Percentiles rank a stretch among this genome's conserved stretches.
phyloP scores from a whole-genome alignment of 2,888 invertebrate genomes.

The Morpho helenor region DNA sequence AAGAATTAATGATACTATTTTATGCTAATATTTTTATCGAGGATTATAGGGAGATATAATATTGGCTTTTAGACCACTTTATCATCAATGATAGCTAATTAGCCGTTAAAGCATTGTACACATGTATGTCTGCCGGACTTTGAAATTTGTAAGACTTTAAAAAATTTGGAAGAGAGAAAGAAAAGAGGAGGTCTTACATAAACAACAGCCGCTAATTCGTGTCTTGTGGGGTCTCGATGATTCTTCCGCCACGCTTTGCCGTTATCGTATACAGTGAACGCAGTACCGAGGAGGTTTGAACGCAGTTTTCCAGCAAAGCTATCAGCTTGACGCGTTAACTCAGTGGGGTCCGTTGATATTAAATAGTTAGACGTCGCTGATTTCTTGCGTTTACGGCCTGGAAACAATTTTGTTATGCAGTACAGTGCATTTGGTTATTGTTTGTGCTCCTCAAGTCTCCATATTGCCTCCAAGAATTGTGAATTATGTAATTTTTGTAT shows the following conservation, averaged over 20 bases:
- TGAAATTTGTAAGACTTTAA: too few relatives aligned
- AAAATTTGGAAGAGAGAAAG: too few relatives aligned
- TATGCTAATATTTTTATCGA: too few relatives aligned
- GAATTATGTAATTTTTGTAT: too few relatives aligned
- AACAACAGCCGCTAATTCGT: constrained; percentile 95
- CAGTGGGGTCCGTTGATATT: constrained; percentile 98
- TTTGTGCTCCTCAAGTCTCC: too few relatives aligned
- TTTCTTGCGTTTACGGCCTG: constrained; percentile 97
- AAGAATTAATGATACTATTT: too few relatives aligned
- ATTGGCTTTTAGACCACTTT: too few relatives aligned
- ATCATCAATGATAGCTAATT: too few relatives aligned
- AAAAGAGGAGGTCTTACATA: constrained; percentile 85
- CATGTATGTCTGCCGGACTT: too few relatives aligned
- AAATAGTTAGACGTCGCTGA: constrained; percentile 99
- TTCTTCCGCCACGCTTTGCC: constrained; percentile 87
- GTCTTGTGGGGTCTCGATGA: constrained; percentile 81
- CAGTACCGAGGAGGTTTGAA: constrained; percentile 97
- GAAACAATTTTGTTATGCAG: constrained; percentile 5
- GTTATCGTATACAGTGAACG: constrained; percentile 97
- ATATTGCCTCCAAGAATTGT: too few relatives aligned
- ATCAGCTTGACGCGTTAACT: constrained; percentile 94
- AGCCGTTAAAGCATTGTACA: too few relatives aligned
- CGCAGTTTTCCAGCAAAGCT: constrained; percentile 97
- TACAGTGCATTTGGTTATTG: background rate
- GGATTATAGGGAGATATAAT: too few relatives aligned